Evolutionary conservation across 2,888 invertebrate species (phyloP).

Genomic region (Sinodicranocentrus sp.): DNA sequence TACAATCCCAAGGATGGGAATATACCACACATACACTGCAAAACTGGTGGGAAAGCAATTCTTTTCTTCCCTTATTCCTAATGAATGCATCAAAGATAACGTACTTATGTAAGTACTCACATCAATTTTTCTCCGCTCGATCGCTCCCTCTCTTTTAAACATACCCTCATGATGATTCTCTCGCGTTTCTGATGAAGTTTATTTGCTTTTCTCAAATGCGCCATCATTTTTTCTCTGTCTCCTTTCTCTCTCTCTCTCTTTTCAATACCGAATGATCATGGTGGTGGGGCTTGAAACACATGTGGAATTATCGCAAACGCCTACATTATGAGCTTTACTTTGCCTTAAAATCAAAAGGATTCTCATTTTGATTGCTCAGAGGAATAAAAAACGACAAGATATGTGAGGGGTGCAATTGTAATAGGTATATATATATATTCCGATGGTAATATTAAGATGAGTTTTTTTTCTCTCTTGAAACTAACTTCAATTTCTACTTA

Average conservation of each 20-base stretch:
- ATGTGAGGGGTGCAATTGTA: not conserved
- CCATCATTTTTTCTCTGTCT: not conserved
- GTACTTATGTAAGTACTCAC: conserved; percentile 60
- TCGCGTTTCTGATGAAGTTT: conserved; percentile 36
- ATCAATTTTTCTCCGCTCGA: conserved; percentile 55
- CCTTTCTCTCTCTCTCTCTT: not conserved
- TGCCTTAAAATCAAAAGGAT: conserved; percentile 60
- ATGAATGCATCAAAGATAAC: conserved; percentile 67
- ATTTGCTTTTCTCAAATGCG: conserved; percentile 36
- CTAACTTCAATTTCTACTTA: conserved; percentile 64
- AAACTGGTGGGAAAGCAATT: conserved; percentile 13
- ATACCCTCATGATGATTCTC: conserved; percentile 30
- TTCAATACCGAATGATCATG: no score
- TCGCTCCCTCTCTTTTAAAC: conserved; percentile 38
- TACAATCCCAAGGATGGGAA: conserved; percentile 6
- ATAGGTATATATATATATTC: not conserved
- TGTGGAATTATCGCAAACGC: conserved; percentile 56
- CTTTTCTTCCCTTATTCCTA: conserved; percentile 42
- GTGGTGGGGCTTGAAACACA: conserved; percentile 49
- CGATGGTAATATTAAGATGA: conserved; percentile 49
- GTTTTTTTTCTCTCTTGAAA: conserved; percentile 47
- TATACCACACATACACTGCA: not conserved
- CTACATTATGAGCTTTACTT: conserved; percentile 55
- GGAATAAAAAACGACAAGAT: conserved; percentile 47
- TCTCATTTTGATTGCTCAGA: conserved; percentile 66